Evolutionary conservation across 2,113 vertebrate genomes (phyloP).

Genomic region (Callochromis pleurospilus): DNA sequence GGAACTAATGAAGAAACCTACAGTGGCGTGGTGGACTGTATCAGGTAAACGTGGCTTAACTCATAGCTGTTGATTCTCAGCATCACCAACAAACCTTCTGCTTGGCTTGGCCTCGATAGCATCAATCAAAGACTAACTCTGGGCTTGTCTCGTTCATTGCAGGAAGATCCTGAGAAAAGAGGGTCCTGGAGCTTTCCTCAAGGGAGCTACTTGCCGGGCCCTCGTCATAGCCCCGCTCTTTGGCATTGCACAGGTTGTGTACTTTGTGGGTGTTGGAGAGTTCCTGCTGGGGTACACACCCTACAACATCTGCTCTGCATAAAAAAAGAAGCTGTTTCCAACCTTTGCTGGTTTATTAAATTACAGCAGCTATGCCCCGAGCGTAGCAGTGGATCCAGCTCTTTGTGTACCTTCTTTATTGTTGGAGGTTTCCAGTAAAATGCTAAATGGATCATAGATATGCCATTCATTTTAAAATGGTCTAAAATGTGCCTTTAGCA

Average conservation of each 20-base stretch:
- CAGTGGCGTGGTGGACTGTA: constrained; percentile 75
- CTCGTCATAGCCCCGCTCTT: constrained; percentile 81
- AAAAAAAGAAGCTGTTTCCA: constrained; percentile 7
- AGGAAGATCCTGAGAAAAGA: constrained; percentile 78
- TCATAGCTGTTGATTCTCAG: neutral
- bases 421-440: neutral
- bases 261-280: constrained; percentile 78
- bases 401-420: constrained; percentile 40
- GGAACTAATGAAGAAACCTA: constrained; percentile 77
- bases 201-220: constrained; percentile 75
- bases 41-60: constrained; percentile 53
- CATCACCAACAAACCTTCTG: neutral
- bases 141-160: neutral
- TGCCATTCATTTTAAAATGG: constrained; percentile 17
- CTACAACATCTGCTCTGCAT: constrained; percentile 63
- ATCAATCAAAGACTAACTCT: neutral
- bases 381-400: constrained; percentile 15
- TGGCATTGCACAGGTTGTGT: constrained; percentile 80
- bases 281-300: constrained; percentile 71
- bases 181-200: constrained; percentile 75
- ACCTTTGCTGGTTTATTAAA: constrained; percentile 16
- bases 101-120: neutral
- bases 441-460: constrained; percentile 18
- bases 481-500: constrained; percentile 14
- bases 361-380: constrained; percentile 24